Conservation (phyloP, 2,113 vertebrate genomes). For the Neoarius graeffei region DNA sequence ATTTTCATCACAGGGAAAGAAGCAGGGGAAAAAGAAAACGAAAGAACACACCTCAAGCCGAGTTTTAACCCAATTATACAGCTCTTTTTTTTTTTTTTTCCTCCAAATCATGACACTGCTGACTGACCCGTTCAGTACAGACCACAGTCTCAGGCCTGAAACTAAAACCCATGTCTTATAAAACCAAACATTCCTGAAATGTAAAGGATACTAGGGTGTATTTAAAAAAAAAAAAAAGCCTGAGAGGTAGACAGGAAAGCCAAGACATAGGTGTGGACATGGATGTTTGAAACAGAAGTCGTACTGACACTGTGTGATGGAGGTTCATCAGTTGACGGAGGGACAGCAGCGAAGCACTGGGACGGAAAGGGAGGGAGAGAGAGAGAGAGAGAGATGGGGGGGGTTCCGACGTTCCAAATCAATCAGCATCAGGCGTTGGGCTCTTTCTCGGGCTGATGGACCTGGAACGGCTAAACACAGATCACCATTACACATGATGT, state of each 20-base stretch:
- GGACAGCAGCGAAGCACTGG: not conserved
- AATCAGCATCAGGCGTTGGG: slow-evolving; percentile 66
- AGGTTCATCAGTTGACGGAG: not conserved
- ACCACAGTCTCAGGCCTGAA: slow-evolving; percentile 32
- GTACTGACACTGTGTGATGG: not conserved
- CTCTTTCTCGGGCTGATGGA: slow-evolving; percentile 71
- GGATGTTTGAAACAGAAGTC: not conserved
- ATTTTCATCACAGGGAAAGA: slow-evolving; percentile 25
- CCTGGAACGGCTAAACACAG: slow-evolving; percentile 70
- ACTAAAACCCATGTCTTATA: slow-evolving; percentile 22
- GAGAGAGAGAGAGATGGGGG: slow-evolving; percentile 7
- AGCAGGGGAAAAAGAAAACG: not conserved
- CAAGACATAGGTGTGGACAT: not conserved
- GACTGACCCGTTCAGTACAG: slow-evolving; percentile 15
- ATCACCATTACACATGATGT: not conserved
- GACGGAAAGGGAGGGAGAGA: not conserved
- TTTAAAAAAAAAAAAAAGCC: not conserved
- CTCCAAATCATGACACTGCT: not conserved
- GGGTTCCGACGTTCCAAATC: slow-evolving; percentile 58
- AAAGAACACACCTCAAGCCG: slow-evolving; percentile 22
- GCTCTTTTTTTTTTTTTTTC: slow-evolving; percentile 21
- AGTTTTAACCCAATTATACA: slow-evolving; percentile 47
- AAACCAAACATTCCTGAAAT: slow-evolving; percentile 15
- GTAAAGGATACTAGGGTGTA: not conserved
- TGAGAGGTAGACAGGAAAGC: not conserved